Conservation (phyloP, 2,797 vertebrate species). For the Hemitrygon akajei region DNA sequence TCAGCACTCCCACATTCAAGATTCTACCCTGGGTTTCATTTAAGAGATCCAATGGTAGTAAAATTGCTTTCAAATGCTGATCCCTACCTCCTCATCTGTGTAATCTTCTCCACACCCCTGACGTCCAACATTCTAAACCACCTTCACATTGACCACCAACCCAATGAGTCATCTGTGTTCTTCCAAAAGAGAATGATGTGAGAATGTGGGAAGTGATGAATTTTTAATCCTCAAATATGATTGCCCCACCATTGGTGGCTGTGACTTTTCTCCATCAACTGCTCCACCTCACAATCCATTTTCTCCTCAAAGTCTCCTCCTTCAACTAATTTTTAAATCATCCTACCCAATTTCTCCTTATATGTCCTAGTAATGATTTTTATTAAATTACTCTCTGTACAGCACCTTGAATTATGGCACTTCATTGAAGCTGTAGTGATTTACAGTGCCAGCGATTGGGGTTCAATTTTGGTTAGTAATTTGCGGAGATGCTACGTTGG, state of each 20-base stretch:
- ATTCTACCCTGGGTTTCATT: neutral
- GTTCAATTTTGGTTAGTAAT: no score
- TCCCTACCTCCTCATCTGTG: neutral
- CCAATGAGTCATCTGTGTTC: no score
- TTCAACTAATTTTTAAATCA: neutral
- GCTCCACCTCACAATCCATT: neutral
- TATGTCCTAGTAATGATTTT: neutral
- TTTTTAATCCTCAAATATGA: no score
- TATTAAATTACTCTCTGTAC: neutral
- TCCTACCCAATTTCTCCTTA: neutral
- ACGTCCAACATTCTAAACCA: no score
- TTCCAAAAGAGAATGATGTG: no score
- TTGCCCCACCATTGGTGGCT: neutral
- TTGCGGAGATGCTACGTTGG: no score
- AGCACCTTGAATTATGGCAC: neutral
- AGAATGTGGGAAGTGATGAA: no score
- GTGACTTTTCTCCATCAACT: neutral
- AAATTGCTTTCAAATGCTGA: no score
- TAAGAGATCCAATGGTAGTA: neutral
- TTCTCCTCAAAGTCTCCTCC: neutral
- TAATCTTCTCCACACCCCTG: neutral
- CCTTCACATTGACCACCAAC: no score
- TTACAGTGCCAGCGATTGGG: no score
- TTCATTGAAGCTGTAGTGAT: neutral
- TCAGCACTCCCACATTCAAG: neutral